Conservation (phyloP, 2,113 vertebrate species). For the Antechinus stuartii region DNA sequence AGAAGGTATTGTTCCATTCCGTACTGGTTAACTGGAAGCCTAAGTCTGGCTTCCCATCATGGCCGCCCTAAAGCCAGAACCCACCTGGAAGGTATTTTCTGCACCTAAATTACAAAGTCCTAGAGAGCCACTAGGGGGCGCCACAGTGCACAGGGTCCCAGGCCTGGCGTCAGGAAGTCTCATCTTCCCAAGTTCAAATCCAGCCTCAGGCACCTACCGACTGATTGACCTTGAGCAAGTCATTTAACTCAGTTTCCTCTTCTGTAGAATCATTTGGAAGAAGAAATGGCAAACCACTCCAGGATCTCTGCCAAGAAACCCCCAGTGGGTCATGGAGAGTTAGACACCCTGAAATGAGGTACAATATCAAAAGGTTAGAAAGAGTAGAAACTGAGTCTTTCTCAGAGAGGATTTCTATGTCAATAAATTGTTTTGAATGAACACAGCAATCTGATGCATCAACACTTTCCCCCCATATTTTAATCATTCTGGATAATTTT, state of each 20-base stretch:
- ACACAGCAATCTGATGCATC: neutral
- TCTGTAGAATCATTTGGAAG: neutral
- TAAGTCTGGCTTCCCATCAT: neutral
- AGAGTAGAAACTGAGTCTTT: no score
- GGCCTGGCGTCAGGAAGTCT: neutral
- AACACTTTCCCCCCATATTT: neutral
- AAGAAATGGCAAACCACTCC: neutral
- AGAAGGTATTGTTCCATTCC: neutral
- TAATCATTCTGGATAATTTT: neutral
- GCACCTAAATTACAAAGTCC: neutral
- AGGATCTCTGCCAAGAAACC: neutral
- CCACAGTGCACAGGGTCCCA: neutral
- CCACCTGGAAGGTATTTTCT: neutral
- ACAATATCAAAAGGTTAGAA: neutral
- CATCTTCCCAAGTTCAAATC: neutral
- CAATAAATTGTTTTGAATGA: neutral
- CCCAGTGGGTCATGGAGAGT: no score
- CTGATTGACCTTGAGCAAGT: neutral
- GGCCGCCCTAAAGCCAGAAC: neutral
- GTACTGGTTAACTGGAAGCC: neutral
- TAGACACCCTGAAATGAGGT: neutral
- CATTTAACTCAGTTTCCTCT: neutral
- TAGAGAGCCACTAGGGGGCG: neutral
- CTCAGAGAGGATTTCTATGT: neutral
- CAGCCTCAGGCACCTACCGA: neutral